Percentiles rank a stretch among this genome's conserved stretches.
Conservation (phyloP, 2,797 vertebrate genomes). For the Mergus octosetaceus region DNA sequence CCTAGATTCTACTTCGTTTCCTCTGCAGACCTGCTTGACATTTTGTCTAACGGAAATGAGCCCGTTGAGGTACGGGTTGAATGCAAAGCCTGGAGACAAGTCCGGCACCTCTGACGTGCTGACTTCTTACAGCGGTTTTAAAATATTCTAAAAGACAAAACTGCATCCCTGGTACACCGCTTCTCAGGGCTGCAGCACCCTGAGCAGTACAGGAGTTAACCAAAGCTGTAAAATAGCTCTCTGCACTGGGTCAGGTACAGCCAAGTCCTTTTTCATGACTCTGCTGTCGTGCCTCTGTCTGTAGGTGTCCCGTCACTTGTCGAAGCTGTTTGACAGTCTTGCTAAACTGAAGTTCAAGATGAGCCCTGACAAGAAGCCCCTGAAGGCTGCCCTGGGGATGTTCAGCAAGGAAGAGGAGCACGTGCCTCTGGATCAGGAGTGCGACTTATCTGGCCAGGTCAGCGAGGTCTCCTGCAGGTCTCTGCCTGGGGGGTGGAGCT, state of each 20-base stretch:
- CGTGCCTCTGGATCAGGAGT: slow-evolving; percentile 59
- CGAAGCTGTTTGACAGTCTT: slow-evolving; percentile 78
- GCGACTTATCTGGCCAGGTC: slow-evolving; percentile 78
- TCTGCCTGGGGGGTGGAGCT: accelerated
- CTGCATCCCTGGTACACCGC: accelerated
- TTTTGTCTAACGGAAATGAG: slow-evolving; percentile 78
- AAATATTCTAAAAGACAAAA: accelerated
- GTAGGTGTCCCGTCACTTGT: slow-evolving; percentile 77
- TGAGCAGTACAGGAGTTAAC: accelerated
- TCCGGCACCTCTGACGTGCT: background rate
- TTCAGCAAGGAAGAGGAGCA: slow-evolving; percentile 77
- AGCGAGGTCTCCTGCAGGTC: background rate
- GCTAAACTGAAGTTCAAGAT: slow-evolving; percentile 73
- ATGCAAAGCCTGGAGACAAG: background rate
- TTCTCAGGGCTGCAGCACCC: background rate
- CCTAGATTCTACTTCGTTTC: slow-evolving; percentile 82
- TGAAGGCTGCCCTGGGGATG: slow-evolving; percentile 73
- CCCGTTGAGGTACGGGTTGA: slow-evolving; percentile 72
- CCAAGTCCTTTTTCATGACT: background rate
- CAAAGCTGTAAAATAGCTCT: background rate
- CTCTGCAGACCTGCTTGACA: slow-evolving; percentile 80
- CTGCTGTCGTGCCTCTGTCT: background rate
- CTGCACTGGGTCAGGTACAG: no score
- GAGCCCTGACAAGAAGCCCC: background rate
- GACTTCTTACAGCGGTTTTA: background rate